phyloP scores from a whole-genome alignment of 2,888 invertebrate species.

The Sisyra nigra region DNA sequence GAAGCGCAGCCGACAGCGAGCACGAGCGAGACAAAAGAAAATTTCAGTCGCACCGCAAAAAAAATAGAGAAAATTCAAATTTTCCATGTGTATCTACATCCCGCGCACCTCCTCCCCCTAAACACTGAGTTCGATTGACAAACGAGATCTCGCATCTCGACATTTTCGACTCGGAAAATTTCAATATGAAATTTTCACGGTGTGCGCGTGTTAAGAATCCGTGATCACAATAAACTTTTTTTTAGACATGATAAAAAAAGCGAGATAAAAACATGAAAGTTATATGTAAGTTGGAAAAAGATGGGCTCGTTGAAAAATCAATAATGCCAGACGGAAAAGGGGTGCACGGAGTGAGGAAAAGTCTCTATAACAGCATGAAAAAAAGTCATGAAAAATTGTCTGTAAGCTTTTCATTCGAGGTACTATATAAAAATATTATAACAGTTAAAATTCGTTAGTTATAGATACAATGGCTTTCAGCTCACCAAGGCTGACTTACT shows the following conservation, averaged over 20 bases:
- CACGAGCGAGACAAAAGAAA: neutral
- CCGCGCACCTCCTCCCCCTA: no score
- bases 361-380: conserved; percentile 6
- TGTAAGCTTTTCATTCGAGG: conserved; percentile 5
- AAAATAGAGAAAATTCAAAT: no score
- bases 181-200: no score
- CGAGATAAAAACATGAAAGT: conserved; percentile 4
- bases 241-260: conserved; percentile 6
- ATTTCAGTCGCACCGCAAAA: neutral
- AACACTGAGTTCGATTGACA: no score
- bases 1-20: neutral
- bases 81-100: no score
- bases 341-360: conserved; percentile 8
- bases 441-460: conserved; percentile 2
- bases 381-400: conserved; percentile 6
- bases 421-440: conserved; percentile 6
- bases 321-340: conserved; percentile 9
- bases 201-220: conserved; percentile 5
- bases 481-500: no score
- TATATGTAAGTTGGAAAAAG: conserved; percentile 8
- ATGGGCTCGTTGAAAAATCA: conserved; percentile 7
- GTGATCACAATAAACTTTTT: conserved; percentile 4
- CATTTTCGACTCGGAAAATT: no score
- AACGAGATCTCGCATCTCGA: no score
- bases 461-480: no score